A percentile compares a stretch with the other conserved stretches of the same genome.
These are phyloP conservation scores for Meleagris gallopavo DNA, from an alignment of 2,113 vertebrate species.

Conservation along the genomic window DNA sequence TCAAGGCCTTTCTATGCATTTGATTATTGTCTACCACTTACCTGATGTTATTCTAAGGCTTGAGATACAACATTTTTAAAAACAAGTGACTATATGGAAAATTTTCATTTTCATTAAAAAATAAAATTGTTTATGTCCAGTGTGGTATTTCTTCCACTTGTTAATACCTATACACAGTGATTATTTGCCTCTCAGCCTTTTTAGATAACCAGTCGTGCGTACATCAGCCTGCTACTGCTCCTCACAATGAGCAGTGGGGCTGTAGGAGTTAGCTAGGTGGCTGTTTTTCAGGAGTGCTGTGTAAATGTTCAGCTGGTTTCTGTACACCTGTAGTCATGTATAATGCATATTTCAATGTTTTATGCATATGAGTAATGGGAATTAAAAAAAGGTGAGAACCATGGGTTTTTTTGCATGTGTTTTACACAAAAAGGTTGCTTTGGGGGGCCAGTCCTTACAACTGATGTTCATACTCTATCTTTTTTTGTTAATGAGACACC, in stretches of 20 bases:
- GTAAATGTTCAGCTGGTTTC: neutral
- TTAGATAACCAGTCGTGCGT: neutral
- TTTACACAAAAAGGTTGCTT: neutral
- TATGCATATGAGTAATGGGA: neutral
- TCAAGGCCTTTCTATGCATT: neutral
- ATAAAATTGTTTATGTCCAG: neutral
- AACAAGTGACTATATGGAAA: neutral
- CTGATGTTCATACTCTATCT: accelerated
- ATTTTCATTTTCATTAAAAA: neutral
- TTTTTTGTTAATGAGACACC: neutral
- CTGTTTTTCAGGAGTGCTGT: accelerated
- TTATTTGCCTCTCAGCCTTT: neutral
- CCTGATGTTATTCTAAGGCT: neutral
- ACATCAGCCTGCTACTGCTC: neutral
- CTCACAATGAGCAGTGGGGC: accelerated
- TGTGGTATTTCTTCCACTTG: neutral
- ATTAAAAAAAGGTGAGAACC: neutral
- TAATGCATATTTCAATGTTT: neutral
- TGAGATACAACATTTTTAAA: neutral
- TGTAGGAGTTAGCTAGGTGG: neutral
- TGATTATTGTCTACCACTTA: neutral
- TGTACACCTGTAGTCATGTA: neutral
- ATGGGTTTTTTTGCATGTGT: neutral
- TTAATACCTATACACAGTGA: neutral
- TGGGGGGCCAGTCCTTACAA: neutral